Base-by-base conservation (phyloP, 2,888 invertebrate species). In the Ischnus inquisitorius region DNA sequence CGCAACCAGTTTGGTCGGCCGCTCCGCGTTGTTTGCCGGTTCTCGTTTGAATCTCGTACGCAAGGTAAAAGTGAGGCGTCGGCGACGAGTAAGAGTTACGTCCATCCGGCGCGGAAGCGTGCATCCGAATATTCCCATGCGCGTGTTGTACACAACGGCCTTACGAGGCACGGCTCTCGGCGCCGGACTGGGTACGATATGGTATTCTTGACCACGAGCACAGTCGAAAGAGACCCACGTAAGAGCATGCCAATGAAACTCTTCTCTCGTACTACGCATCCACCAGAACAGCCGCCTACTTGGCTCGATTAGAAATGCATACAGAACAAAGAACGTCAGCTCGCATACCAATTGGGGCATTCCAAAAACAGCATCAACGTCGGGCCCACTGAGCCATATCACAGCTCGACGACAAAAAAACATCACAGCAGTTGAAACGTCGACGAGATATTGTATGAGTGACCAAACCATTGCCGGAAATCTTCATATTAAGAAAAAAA, bases 201-300 rank as follows among this genome's bases (percentile, higher is more conserved):
- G 10, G 77, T 48, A 85, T 86, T 87, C 83, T 8, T 12, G 34
- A 34, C 60, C 84, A 84, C 85, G 85, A 72, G 71, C 57, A 14
- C 48, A 72, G 82, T 22, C 71, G 64, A 57, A 64, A 72, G 67
- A 72, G 43, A 25, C 62, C 64, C 72, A 22, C 19, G 62, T 54
- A 16, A 54, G 48, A 83, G 87, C 85, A 85, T 84, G 81, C 74
- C 81, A 84, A 86, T 85, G 79, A 76, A 79, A 39, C 76, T 43
- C 41, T 57, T n/a, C 54, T 16, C 46, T 57, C 72, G 48, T 34
- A 28, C 51, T 64, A 28, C 54, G 28, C 51, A 6, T 34, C 54
- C 25, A 25, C 68, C 4, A 12, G 62, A 51, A 46, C 78, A 74
- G 72, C 68, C 41, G 34, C 12, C 74, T 71, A 22, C 22, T 57